phyloP scores from a whole-genome alignment of 2,888 invertebrate genomes.

The Sympetrum striolatum region DNA sequence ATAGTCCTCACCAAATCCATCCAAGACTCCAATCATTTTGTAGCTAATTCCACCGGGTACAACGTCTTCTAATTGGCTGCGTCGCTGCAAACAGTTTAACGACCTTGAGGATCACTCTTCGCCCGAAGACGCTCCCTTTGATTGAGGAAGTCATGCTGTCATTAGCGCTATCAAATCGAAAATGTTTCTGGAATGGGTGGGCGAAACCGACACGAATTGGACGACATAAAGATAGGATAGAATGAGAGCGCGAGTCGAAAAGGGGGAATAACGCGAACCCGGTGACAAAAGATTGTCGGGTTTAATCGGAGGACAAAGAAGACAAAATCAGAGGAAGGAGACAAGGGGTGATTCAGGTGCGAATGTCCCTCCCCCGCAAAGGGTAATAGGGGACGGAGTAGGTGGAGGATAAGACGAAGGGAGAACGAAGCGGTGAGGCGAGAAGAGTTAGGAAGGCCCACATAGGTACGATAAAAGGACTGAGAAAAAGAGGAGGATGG shows the following conservation, averaged over 20 bases:
- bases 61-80: too few species aligned
- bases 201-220: neutral
- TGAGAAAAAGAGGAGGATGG: neutral
- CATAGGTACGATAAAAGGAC: neutral
- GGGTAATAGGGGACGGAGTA: neutral
- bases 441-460: neutral
- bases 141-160: too few species aligned
- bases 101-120: too few species aligned
- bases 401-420: neutral
- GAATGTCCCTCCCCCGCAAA: neutral
- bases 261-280: neutral
- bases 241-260: neutral
- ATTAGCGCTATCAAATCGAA: neutral
- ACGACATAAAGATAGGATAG: neutral
- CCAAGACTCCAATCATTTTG: too few species aligned
- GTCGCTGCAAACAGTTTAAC: too few species aligned
- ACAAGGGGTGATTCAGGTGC: neutral
- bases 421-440: neutral
- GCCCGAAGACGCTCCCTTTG: too few species aligned
- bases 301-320: neutral
- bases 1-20: too few species aligned
- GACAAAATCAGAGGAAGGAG: neutral
- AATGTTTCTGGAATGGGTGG: neutral
- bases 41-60: too few species aligned
- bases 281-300: neutral